Base-by-base conservation (phyloP, 2,888 invertebrate genomes). In the Octodonta nipae region DNA sequence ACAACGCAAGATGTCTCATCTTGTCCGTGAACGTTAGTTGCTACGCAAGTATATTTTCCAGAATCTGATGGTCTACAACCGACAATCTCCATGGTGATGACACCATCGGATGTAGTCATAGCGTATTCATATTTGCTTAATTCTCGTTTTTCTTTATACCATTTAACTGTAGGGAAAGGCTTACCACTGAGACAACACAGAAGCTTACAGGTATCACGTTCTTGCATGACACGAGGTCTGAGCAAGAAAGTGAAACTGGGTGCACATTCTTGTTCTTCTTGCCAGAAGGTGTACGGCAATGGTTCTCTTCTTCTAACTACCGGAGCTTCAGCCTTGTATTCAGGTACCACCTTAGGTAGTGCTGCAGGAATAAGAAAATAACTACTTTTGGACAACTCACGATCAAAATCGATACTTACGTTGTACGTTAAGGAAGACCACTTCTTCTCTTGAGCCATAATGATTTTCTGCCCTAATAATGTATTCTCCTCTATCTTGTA, bases 161-260 rank as follows among this genome's bases (percentile, higher is more conserved):
- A 83, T 61, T 81, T 82, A 41, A 95, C 93, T 16, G 85, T 84
- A 11, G 98, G 95, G 51, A 81, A 74, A 37, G 98, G 98, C 58
- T 86, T 87, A 41, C 95, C 95, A 52, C 85, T 85, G 38, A 98
- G 74, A 55, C 96, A 93, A 65, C 95, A 95, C 28, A 96, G 77
- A 43, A 99, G 74, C 68, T 99, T 99, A 71, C 96, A 96, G 36
- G 91, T 91, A 59, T 88, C 85, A 44, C 92, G 80, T 53, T 74
- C 63, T 68, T 98, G 98, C 78, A 99, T 96, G 51, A 96, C 87
- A 60, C 98, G 86, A 57, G 96, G 95, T 63, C 98, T 80, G 49
- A 99, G 77, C 55, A 89, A 81, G 87, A 99, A 99, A 55, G 93
- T 93, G 71, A 98, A 98, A 58, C 77, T 81, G 39, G 98, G 98